Base-by-base conservation (phyloP, 2,888 invertebrate species). In the Sphaerophoria rueppellii region DNA sequence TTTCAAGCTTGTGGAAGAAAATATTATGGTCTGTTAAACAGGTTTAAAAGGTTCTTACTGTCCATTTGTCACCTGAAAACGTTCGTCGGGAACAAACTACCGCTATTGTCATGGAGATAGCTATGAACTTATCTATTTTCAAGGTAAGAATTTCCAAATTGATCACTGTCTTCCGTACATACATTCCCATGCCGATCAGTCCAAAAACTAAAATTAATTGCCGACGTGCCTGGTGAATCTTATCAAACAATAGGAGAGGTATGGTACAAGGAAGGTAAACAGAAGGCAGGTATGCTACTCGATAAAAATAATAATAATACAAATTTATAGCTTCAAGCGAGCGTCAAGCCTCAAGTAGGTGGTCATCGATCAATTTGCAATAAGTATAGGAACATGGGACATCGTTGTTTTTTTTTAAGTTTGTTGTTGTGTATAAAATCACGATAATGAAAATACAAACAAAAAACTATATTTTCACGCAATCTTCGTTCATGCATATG, bases 71-170 rank as follows among this genome's bases (percentile, higher is more conserved):
- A n/a, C n/a, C n/a, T n/a, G n/a, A n/a, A n/a, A n/a, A n/a, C n/a
- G n/a, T n/a, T n/a, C n/a, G n/a, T n/a, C n/a, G n/a, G n/a, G n/a
- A n/a, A n/a, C n/a, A n/a, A n/a, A n/a, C n/a, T n/a, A n/a, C n/a
- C n/a, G n/a, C n/a, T n/a, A n/a, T n/a, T n/a, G n/a, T n/a, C n/a
- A n/a, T n/a, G n/a, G n/a, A n/a, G n/a, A n/a, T n/a, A n/a, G n/a
- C n/a, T n/a, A n/a, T n/a, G n/a, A n/a, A n/a, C n/a, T 60, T 40
- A 61, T 40, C 16, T 50, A 72, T 73, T 77, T 32, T 52, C 82
- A 82, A 82, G 82, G 82, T 73, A 9, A 16, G 7, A 16, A 55
- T 61, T 69, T 77, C 54, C 63, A 76, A 76, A 72, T 67, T n/a
- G 32, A 12, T 60, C 40, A 16, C 16, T 50, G 48, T 73, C 69